Evolutionary conservation across 2,888 invertebrate genomes (phyloP).

Genomic region (Ochropleura plecta): DNA sequence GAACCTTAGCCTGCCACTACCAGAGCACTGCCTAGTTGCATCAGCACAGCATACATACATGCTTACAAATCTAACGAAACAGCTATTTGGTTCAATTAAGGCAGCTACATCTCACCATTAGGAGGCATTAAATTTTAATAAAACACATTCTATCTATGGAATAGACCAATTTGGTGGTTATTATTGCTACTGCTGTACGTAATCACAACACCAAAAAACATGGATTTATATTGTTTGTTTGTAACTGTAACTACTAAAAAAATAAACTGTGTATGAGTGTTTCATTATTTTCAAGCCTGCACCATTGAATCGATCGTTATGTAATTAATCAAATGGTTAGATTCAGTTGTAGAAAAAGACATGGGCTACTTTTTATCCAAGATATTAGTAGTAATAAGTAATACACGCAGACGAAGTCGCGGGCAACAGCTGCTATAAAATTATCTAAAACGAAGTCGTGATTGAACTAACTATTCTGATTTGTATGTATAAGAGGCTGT

Average conservation of each 20-base stretch:
- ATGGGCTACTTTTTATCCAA: neutral
- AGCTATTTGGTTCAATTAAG: slow-evolving; percentile 69
- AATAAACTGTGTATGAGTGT: neutral
- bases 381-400: neutral
- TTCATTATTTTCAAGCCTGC: neutral
- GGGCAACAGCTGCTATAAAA: neutral
- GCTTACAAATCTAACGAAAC: slow-evolving; percentile 46
- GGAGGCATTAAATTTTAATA: neutral
- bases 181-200: no score
- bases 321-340: neutral
- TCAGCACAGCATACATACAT: slow-evolving; percentile 12
- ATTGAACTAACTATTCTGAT: neutral
- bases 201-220: neutral
- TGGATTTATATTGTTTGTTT: neutral
- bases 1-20: neutral
- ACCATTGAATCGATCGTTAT: neutral
- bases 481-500: no score
- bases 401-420: neutral
- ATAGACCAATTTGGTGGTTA: neutral
- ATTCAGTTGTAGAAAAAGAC: neutral
- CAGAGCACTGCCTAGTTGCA: neutral
- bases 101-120: slow-evolving; percentile 25
- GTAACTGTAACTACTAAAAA: neutral
- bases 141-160: neutral
- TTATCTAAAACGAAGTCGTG: neutral